phyloP scores from a whole-genome alignment of 2,113 vertebrate species.

The Heteronetta atricapilla region DNA sequence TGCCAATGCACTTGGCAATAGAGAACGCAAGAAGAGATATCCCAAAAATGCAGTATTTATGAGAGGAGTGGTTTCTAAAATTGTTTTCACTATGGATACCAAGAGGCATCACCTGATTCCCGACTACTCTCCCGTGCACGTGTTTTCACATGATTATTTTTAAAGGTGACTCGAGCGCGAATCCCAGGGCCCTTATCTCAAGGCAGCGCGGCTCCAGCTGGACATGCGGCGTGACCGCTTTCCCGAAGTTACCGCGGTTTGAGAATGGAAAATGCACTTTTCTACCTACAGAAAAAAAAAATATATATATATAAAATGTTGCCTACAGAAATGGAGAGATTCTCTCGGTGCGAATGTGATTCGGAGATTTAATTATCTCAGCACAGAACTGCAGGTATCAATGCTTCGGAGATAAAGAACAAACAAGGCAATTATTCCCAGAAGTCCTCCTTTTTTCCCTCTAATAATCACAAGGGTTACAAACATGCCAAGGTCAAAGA shows the following conservation, averaged over 20 bases:
- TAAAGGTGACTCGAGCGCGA: background rate
- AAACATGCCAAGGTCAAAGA: constrained; percentile 67
- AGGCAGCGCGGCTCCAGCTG: background rate
- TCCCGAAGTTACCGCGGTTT: background rate
- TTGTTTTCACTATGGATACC: constrained; percentile 54
- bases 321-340: constrained; percentile 37
- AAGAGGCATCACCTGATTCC: constrained; percentile 53
- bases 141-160: background rate
- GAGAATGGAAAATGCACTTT: constrained; percentile 26
- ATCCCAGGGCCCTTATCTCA: background rate
- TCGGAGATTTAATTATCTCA: constrained; percentile 67
- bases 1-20: constrained; percentile 59
- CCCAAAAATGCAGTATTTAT: constrained; percentile 66
- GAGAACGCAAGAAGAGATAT: constrained; percentile 30
- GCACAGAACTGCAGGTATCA: constrained; percentile 68
- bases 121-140: background rate
- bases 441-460: constrained; percentile 59
- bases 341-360: background rate
- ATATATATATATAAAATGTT: background rate
- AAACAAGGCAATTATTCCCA: constrained; percentile 67
- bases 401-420: constrained; percentile 63
- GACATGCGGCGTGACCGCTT: background rate
- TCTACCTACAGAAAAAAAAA: constrained; percentile 22
- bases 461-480: constrained; percentile 56
- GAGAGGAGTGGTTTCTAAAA: constrained; percentile 67